phyloP scores from a whole-genome alignment of 1,140 invertebrate species.

The Penaeus indicus region DNA sequence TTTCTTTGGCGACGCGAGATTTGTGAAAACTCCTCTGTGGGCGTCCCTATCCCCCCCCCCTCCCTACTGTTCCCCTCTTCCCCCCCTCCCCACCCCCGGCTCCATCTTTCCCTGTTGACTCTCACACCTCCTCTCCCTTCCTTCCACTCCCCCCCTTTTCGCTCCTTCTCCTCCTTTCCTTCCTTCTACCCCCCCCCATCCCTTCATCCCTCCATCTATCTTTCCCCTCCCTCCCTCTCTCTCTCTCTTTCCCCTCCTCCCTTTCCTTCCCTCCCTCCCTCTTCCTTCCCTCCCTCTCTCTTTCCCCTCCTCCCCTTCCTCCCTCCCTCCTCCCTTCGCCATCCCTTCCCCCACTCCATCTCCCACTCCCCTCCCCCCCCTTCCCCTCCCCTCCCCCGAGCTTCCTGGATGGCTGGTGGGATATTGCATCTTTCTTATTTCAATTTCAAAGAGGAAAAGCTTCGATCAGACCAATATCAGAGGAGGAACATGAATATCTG shows the following conservation, averaged over 20 bases:
- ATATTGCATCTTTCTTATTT: conserved; percentile 51
- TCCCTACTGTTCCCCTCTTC: background rate
- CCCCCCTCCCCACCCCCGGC: background rate
- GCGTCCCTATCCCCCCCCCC: background rate
- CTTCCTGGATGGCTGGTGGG: background rate
- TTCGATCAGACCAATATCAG: conserved; percentile 33
- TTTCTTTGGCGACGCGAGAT: too few species aligned
- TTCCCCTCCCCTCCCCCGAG: too few species aligned
- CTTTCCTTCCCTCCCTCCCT: background rate
- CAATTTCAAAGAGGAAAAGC: conserved; percentile 48
- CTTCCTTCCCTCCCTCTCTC: background rate
- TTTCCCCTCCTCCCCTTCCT: background rate
- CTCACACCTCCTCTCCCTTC: background rate
- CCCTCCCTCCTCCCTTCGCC: background rate
- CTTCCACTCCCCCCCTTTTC: too few species aligned
- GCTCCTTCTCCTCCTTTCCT: background rate
- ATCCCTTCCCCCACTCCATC: too few species aligned
- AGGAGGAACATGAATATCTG: conserved; percentile 27
- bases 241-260: background rate
- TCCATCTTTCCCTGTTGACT: background rate
- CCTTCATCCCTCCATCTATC: background rate
- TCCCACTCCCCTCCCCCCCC: too few species aligned
- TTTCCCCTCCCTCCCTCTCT: background rate
- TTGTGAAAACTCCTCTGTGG: background rate
- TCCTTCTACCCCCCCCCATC: background rate